These are phyloP conservation scores for Taxidea taxus DNA, from an alignment of 2,113 vertebrate genomes.

Conservation along the genomic window DNA sequence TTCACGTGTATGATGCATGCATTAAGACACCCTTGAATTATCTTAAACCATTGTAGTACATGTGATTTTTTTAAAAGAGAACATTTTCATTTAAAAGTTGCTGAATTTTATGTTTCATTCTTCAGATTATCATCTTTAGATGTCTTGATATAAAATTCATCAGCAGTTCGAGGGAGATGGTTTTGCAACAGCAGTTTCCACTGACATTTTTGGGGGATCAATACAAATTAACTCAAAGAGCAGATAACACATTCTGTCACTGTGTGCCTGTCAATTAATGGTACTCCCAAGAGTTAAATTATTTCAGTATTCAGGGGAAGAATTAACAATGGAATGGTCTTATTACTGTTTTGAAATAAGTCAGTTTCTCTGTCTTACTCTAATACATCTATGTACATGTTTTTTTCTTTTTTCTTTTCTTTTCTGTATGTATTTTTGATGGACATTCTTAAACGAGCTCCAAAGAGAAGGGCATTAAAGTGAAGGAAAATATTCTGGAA, in stretches of 20 bases:
- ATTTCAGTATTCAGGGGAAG: slow-evolving; percentile 12
- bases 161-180: not conserved
- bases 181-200: slow-evolving; percentile 55
- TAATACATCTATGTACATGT: not conserved
- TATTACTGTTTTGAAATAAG: not conserved
- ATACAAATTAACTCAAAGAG: slow-evolving; percentile 63
- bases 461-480: not conserved
- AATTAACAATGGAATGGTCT: not conserved
- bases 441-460: not conserved
- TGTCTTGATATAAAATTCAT: slow-evolving; percentile 14
- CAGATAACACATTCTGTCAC: slow-evolving; percentile 24
- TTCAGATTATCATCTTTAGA: not conserved
- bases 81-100: not conserved
- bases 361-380: not conserved
- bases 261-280: slow-evolving; percentile 44
- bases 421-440: not conserved
- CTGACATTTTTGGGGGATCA: slow-evolving; percentile 43
- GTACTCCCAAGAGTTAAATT: not conserved
- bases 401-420: not conserved
- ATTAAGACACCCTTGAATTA: not conserved
- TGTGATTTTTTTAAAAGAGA: not conserved
- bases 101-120: slow-evolving; percentile 36
- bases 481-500: not conserved
- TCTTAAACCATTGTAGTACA: not conserved
- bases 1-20: not conserved